Evolutionary conservation across 2,888 invertebrate species (phyloP).

Genomic region (Drosophila phalerata): DNA sequence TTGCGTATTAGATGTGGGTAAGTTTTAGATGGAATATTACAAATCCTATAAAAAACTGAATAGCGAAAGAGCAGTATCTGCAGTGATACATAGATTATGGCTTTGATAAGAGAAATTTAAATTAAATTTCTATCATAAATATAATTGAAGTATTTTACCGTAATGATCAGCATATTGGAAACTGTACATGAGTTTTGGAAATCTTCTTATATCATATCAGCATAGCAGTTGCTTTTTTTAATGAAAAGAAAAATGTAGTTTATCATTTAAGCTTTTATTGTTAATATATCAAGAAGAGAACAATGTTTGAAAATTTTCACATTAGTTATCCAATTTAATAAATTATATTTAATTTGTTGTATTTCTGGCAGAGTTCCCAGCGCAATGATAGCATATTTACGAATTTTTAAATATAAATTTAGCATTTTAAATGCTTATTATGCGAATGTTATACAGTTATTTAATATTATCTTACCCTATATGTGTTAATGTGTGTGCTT

Average conservation of each 20-base stretch:
- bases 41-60: not conserved
- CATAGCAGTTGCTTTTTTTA: too few relatives aligned
- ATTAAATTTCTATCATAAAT: too few relatives aligned
- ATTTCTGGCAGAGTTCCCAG: slow-evolving; percentile 14
- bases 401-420: not conserved
- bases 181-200: too few relatives aligned
- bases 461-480: slow-evolving; percentile 23
- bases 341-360: not conserved
- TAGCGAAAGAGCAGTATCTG: not conserved
- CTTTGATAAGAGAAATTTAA: too few relatives aligned
- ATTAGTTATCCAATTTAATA: too few relatives aligned
- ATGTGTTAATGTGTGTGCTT: slow-evolving; percentile 8
- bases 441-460: not conserved
- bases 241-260: too few relatives aligned
- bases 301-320: too few relatives aligned
- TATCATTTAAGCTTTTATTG: too few relatives aligned
- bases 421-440: not conserved
- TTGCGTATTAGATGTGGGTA: not conserved
- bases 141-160: too few relatives aligned
- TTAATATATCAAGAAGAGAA: too few relatives aligned
- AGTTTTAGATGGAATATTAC: not conserved
- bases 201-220: too few relatives aligned
- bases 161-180: too few relatives aligned
- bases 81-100: not conserved
- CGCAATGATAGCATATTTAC: not conserved